Percentiles rank a stretch among this genome's conserved stretches.
Evolutionary conservation across 2,113 vertebrate species (phyloP).

Genomic region (Nettapus auritus): DNA sequence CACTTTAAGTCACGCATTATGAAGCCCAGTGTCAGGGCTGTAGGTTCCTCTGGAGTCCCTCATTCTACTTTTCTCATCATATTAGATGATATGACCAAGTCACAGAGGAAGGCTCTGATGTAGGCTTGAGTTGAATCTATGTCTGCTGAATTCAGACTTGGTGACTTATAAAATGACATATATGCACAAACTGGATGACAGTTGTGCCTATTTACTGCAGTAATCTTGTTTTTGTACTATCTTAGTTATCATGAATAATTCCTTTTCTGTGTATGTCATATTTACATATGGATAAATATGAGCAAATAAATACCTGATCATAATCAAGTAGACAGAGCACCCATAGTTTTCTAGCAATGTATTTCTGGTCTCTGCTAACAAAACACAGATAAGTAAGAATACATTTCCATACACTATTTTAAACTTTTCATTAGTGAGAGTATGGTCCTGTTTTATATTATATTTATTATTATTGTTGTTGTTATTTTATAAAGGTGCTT

Average conservation of each 20-base stretch:
- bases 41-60: not conserved
- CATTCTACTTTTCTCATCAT: not conserved
- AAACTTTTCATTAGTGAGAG: not conserved
- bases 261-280: not conserved
- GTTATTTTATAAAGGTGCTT: not conserved
- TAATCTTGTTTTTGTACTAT: not conserved
- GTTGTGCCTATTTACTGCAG: not conserved
- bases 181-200: not conserved
- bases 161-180: not conserved
- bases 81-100: not conserved
- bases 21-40: not conserved
- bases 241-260: not conserved
- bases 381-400: not conserved
- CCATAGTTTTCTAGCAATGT: not conserved
- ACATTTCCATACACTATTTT: not conserved
- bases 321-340: rapidly evolving
- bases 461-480: not conserved
- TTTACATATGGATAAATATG: not conserved
- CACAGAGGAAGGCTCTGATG: not conserved
- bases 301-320: not conserved
- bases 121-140: not conserved
- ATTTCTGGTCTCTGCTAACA: not conserved
- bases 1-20: not conserved
- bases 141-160: not conserved
- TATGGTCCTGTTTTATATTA: not conserved